Percentiles rank a stretch among this genome's conserved stretches.
Conservation (phyloP, 1,140 invertebrate species). For the Sesamia nonagrioides region DNA sequence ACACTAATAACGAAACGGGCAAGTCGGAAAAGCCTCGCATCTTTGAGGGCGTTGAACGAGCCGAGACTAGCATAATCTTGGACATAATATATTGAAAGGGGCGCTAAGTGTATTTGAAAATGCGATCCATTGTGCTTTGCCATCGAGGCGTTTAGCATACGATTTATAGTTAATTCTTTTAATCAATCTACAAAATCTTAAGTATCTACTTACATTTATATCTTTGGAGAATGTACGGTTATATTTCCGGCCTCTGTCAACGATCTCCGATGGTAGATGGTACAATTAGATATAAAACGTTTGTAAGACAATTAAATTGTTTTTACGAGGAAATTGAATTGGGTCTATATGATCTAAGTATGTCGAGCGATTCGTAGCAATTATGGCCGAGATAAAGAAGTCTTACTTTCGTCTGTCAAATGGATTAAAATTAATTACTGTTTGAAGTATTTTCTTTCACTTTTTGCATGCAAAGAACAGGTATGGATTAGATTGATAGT, state of each 20-base stretch:
- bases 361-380: constrained; percentile 7
- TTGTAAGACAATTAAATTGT: constrained; percentile 63
- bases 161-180: constrained; percentile 37
- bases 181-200: constrained; percentile 32
- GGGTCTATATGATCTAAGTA: constrained; percentile 40
- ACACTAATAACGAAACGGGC: constrained; percentile 34
- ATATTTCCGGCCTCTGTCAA: constrained; percentile 58
- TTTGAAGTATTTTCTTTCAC: neutral
- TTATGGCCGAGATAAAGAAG: constrained; percentile 3
- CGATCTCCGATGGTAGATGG: constrained; percentile 65
- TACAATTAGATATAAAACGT: constrained; percentile 64
- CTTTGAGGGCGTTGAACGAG: constrained; percentile 37
- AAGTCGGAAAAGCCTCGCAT: constrained; percentile 15
- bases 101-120: constrained; percentile 36
- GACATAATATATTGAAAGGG: constrained; percentile 29
- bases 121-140: constrained; percentile 30
- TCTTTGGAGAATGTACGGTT: constrained; percentile 60
- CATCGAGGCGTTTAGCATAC: constrained; percentile 23
- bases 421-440: constrained; percentile 2
- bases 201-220: constrained; percentile 29
- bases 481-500: neutral
- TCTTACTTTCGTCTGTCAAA: constrained; percentile 33
- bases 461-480: neutral
- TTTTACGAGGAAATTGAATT: constrained; percentile 47
- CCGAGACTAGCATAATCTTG: constrained; percentile 28